Percentiles rank a stretch among this genome's conserved stretches.
Evolutionary conservation across 2,113 vertebrate genomes (phyloP).

Genomic region (Lophochroa leadbeateri): DNA sequence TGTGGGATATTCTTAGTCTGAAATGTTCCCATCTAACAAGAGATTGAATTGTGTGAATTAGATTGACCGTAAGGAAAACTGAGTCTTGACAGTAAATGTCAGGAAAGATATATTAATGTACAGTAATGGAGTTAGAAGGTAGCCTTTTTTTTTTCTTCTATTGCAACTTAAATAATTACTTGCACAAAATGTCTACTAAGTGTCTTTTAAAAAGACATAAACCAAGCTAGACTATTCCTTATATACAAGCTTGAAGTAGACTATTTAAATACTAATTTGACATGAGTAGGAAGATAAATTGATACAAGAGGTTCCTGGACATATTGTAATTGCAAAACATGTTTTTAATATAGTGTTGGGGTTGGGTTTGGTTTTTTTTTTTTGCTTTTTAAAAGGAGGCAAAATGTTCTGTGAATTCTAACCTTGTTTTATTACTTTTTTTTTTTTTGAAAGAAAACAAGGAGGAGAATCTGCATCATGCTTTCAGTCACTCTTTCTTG

Average conservation of each 20-base stretch:
- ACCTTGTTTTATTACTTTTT: background rate
- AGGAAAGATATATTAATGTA: slow-evolving; percentile 16
- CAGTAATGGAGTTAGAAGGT: background rate
- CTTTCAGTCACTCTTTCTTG: background rate
- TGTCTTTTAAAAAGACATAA: slow-evolving; percentile 11
- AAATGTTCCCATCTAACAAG: background rate
- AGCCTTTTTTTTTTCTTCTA: background rate
- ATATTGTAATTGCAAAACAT: background rate
- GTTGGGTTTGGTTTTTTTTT: background rate
- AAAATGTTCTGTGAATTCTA: background rate
- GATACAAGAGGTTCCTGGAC: background rate
- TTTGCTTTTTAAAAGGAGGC: background rate
- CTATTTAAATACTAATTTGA: slow-evolving; percentile 33
- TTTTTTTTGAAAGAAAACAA: background rate
- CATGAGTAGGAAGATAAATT: background rate
- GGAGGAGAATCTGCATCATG: background rate
- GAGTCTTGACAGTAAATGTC: slow-evolving; percentile 54
- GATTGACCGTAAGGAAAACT: slow-evolving; percentile 38
- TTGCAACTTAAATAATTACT: slow-evolving; percentile 31
- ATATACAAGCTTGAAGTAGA: background rate
- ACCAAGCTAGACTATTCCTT: background rate
- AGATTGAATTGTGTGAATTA: slow-evolving; percentile 20
- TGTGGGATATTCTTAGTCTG: background rate
- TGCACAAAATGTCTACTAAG: background rate
- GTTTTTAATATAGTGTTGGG: background rate